Conservation (phyloP, 2,797 vertebrate genomes). For the Falco concolor region DNA sequence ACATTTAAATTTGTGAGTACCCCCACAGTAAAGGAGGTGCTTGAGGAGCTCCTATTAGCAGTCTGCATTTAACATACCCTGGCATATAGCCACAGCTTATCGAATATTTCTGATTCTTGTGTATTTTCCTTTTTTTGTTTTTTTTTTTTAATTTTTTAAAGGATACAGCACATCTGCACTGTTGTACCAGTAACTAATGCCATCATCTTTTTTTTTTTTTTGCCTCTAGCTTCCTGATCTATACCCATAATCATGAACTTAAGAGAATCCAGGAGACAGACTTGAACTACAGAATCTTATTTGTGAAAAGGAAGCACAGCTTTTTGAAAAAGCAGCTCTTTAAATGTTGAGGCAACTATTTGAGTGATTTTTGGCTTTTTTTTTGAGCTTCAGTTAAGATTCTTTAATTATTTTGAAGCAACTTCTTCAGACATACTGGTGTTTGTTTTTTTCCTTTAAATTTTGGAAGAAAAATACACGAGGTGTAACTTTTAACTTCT, state of each 20-base stretch:
- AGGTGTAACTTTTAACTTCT: constrained; percentile 18
- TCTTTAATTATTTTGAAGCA: background rate
- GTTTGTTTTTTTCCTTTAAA: background rate
- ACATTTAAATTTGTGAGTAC: background rate
- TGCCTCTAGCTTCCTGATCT: background rate
- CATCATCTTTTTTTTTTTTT: background rate
- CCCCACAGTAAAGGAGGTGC: background rate
- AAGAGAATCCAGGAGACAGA: background rate
- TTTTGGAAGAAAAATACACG: background rate
- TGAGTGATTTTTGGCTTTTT: background rate
- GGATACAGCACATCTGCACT: background rate
- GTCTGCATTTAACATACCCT: background rate
- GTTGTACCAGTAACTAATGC: background rate
- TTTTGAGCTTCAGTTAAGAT: background rate
- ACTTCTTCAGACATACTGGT: background rate
- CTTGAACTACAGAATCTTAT: background rate
- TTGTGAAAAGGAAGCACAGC: background rate
- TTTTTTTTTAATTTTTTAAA: background rate
- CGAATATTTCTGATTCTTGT: background rate
- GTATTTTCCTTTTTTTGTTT: background rate
- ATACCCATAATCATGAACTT: background rate
- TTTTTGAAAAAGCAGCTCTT: background rate
- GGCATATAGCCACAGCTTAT: background rate
- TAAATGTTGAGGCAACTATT: background rate
- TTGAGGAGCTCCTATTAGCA: background rate